Evolutionary conservation across 2,888 invertebrate genomes (phyloP), one percentile per base, ranked within the genome.

Genomic region (Phasia obesa): DNA sequence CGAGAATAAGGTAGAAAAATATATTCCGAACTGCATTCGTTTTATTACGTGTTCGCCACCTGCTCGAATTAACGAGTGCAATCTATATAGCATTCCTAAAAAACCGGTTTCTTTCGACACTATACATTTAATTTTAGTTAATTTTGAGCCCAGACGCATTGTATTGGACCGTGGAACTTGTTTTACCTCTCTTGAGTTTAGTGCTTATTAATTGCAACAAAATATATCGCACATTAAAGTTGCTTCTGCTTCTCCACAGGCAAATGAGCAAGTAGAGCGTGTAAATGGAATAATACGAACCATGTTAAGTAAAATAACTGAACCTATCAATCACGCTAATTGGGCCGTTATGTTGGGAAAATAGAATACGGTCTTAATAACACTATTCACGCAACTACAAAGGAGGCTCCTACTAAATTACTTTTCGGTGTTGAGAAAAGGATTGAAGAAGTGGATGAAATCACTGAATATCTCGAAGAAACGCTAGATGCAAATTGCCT

Each of bases 291-390:
- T 23, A n/a, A 53, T 53, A 13, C 11, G 15, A 7, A 25, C 53
- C 13, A 53, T 53, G 53, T 25, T 53, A n/a, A 53, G 53, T 25
- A 53, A 53, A 5, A 5, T 53, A 3, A 53, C 25, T 2, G 53
- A 27, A 25, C 53, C 53, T 25, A 25, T 53, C 13, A 53, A 15
- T 13, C 53, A 53, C 19, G 53, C 53, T 1, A 55, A 78, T 57
- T 78, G 70, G 75, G 9, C 35, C 0, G 2, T 13, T 49, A 60
- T 60, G 38, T 27, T 70, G 11, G 27, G 27, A 70, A 73, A 31
- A 47, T 81, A 7, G 81, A 85, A 74, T 85, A 79, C 42, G 71
- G 79, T n/a, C 49, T 84, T 0, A 84, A 84, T 57, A 84, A 84
- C 42, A 73, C 76, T 9, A 49, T 74, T 0, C 64, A 80, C 51